phyloP scores from a whole-genome alignment of 1,140 invertebrate species.

The Apocrypta bakeri region DNA sequence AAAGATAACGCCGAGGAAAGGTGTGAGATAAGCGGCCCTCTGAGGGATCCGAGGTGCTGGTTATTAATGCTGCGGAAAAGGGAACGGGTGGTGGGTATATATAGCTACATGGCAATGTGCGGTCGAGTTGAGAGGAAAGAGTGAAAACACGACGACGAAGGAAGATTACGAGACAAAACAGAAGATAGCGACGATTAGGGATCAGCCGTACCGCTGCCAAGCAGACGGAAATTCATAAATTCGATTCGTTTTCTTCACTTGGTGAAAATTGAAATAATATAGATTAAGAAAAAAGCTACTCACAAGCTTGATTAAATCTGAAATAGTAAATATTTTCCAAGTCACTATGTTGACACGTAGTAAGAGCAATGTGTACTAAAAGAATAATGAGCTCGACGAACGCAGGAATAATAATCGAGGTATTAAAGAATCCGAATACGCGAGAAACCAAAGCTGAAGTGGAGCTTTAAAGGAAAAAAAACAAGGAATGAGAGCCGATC shows the following conservation, averaged over 20 bases:
- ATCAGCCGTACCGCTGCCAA: neutral
- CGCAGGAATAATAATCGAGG: neutral
- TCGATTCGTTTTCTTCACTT: neutral
- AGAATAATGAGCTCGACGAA: too few species aligned
- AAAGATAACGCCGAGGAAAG: conserved; percentile 13
- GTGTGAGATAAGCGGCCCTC: conserved; percentile 33
- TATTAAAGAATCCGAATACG: neutral
- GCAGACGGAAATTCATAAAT: neutral
- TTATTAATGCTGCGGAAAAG: conserved; percentile 27
- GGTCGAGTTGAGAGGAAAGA: neutral
- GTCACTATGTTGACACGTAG: neutral
- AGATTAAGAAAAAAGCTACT: too few species aligned
- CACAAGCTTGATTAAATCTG: neutral
- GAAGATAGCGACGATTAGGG: conserved; percentile 5
- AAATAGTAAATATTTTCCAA: neutral
- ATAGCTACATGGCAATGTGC: neutral
- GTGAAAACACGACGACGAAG: neutral
- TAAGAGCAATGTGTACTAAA: too few species aligned
- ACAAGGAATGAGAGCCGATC: neutral
- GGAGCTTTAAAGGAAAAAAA: neutral
- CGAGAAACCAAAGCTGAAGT: too few species aligned
- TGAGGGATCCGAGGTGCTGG: neutral
- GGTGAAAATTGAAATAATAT: neutral
- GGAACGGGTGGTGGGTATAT: neutral
- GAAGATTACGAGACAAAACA: conserved; percentile 11